phyloP scores from a whole-genome alignment of 1,140 invertebrate species.

The Heliothis subflexa region DNA sequence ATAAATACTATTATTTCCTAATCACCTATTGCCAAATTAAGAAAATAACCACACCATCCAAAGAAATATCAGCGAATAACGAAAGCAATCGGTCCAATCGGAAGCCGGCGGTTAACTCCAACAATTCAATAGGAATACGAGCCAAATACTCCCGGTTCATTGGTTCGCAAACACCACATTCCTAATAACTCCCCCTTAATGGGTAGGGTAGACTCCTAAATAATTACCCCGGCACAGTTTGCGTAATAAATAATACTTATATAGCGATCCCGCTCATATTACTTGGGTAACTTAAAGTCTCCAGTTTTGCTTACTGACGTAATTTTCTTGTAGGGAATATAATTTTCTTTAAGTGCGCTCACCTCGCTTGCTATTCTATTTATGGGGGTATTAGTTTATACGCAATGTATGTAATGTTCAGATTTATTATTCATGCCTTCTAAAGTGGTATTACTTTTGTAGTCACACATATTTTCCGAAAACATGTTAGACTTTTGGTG shows the following conservation, averaged over 20 bases:
- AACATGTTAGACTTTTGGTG: too few species aligned
- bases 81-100: neutral
- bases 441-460: too few species aligned
- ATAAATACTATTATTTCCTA: too few species aligned
- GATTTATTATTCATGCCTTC: too few species aligned
- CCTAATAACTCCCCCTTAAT: conserved; percentile 52
- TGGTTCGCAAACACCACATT: conserved; percentile 52
- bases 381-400: neutral
- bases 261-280: conserved; percentile 58
- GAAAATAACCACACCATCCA: neutral
- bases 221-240: conserved; percentile 70
- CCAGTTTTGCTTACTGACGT: conserved; percentile 46
- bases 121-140: conserved; percentile 41
- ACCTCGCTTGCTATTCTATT: neutral
- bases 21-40: too few species aligned
- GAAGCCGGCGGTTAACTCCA: conserved; percentile 27
- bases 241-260: conserved; percentile 76
- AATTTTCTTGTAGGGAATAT: conserved; percentile 10
- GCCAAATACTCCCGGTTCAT: conserved; percentile 57
- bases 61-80: neutral
- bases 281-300: conserved; percentile 60
- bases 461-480: too few species aligned
- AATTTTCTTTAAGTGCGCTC: conserved; percentile 23
- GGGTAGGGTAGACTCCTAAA: conserved; percentile 61
- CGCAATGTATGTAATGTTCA: neutral